A percentile compares a stretch with the other conserved stretches of the same genome.
Evolutionary conservation across 2,797 vertebrate genomes (phyloP).

Genomic region (Sebastes taczanowskii): DNA sequence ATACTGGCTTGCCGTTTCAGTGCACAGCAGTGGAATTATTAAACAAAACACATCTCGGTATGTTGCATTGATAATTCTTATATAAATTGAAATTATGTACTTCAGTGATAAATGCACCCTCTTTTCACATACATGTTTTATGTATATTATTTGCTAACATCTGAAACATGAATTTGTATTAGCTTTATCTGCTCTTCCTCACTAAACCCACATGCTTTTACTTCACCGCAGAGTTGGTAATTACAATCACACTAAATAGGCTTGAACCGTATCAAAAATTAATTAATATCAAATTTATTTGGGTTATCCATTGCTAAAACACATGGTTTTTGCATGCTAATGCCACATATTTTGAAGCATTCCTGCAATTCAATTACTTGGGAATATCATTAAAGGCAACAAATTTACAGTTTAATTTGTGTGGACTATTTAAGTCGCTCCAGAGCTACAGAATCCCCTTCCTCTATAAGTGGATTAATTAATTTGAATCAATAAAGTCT

Average conservation of each 20-base stretch:
- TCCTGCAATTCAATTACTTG: slow-evolving; percentile 85
- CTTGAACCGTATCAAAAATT: slow-evolving; percentile 81
- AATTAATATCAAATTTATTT: slow-evolving; percentile 85
- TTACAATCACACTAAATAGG: slow-evolving; percentile 76
- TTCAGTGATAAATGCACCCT: slow-evolving; percentile 6
- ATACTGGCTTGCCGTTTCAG: not conserved
- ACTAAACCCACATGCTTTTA: slow-evolving; percentile 63
- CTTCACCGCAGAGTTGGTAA: slow-evolving; percentile 69
- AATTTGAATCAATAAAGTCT: slow-evolving; percentile 87
- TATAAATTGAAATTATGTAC: slow-evolving; percentile 28
- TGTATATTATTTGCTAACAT: slow-evolving; percentile 55
- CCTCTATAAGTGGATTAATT: slow-evolving; percentile 86
- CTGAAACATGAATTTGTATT: slow-evolving; percentile 67
- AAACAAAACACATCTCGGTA: not conserved
- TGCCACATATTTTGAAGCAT: slow-evolving; percentile 81
- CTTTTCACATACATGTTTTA: slow-evolving; percentile 41
- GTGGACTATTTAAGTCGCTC: slow-evolving; percentile 81
- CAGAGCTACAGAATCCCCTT: slow-evolving; percentile 78
- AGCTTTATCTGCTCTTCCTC: slow-evolving; percentile 65
- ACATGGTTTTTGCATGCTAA: slow-evolving; percentile 80
- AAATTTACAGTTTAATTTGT: slow-evolving; percentile 85
- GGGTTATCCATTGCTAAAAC: slow-evolving; percentile 83
- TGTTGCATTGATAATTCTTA: slow-evolving; percentile 21
- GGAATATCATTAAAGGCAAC: slow-evolving; percentile 85
- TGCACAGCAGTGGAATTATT: not conserved